Conservation (phyloP, 2,797 vertebrate genomes). For the Odontamblyopus rebecca region DNA sequence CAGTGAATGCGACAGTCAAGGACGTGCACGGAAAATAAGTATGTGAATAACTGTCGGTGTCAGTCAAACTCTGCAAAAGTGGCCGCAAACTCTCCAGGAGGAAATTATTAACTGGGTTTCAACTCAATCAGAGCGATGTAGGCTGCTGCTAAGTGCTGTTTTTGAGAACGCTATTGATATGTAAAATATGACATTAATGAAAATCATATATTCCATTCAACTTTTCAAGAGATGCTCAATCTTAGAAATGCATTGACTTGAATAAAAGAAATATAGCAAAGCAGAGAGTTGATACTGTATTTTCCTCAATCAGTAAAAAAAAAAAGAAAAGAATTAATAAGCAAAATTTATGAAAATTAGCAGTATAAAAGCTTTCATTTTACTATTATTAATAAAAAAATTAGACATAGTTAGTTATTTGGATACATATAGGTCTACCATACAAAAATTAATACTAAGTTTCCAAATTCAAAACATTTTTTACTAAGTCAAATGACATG, state of each 20-base stretch:
- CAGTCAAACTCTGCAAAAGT: conserved; percentile 3
- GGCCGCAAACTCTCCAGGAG: background rate
- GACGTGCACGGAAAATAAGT: conserved; percentile 9
- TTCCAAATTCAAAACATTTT: background rate
- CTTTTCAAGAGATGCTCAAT: background rate
- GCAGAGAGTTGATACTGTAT: background rate
- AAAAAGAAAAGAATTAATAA: no score
- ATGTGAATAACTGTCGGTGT: conserved; percentile 7
- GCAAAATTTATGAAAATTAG: no score
- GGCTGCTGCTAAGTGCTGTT: background rate
- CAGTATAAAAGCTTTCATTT: no score
- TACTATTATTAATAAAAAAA: no score
- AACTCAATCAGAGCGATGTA: background rate
- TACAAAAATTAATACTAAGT: background rate
- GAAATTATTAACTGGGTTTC: conserved; percentile 5
- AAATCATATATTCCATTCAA: background rate
- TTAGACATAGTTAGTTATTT: no score
- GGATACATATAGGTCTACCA: no score
- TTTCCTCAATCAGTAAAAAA: background rate
- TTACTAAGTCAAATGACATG: background rate
- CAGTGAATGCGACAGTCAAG: conserved; percentile 19
- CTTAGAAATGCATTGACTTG: background rate
- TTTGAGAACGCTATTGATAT: background rate
- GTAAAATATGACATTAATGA: conserved; percentile 6
- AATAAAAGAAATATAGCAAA: background rate